Evolutionary conservation across 2,888 invertebrate species (phyloP).

Genomic region (Zygothrica quintamaculata): DNA sequence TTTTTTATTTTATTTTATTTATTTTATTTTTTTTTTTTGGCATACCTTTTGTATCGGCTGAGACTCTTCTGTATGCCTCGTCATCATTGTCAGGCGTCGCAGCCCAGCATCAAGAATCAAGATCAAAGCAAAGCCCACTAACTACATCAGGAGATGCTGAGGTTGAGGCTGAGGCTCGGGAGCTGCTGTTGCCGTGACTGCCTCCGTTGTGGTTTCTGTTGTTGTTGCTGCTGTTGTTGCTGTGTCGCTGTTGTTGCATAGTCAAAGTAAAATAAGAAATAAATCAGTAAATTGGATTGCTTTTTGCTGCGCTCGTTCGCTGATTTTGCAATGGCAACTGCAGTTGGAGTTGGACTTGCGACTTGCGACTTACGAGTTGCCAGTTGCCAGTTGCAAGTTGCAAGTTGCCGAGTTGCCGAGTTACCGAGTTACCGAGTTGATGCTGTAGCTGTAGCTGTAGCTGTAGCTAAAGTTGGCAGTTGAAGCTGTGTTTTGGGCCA

Average conservation of each 20-base stretch:
- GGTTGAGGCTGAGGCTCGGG: conserved; percentile 30
- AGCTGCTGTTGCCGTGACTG: conserved; percentile 43
- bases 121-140: conserved; percentile 78
- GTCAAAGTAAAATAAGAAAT: conserved; percentile 81
- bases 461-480: conserved; percentile 12
- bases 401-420: conserved; percentile 28
- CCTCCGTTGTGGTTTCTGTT: conserved; percentile 61
- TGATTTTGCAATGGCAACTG: conserved; percentile 62
- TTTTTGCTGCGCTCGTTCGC: conserved; percentile 70
- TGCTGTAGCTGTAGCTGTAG: conserved; percentile 1
- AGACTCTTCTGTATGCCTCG: conserved; percentile 60
- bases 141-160: conserved; percentile 61
- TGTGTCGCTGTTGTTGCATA: conserved; percentile 64
- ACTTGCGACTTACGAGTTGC: conserved; percentile 7
- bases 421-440: conserved; percentile 10
- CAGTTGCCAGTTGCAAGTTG: conserved; percentile 29
- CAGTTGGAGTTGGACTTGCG: conserved; percentile 29
- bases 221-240: conserved; percentile 28
- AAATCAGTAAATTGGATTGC: conserved; percentile 81
- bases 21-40: conserved; percentile 48
- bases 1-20: conserved; percentile 21
- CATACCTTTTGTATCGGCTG: conserved; percentile 70
- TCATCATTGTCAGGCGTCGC: conserved; percentile 80
- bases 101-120: conserved; percentile 74
- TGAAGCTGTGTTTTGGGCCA: conserved; percentile 39